Percentiles rank a stretch among this genome's conserved stretches.
phyloP scores from a whole-genome alignment of 1,140 invertebrate species.

The Chironomus tepperi region DNA sequence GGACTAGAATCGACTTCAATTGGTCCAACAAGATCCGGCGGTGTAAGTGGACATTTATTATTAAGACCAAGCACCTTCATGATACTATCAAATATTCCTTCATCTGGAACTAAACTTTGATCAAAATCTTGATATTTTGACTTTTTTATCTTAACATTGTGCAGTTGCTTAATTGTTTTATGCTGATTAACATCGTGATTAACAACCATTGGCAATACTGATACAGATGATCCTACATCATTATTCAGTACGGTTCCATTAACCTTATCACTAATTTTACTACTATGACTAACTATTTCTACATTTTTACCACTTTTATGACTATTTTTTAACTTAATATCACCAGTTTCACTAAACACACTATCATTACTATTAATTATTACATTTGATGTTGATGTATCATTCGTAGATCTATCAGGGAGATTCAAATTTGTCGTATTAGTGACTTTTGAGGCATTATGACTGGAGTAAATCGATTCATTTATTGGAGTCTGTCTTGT shows the following conservation, averaged over 20 bases:
- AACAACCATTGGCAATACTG: background rate
- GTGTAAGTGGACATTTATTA: background rate
- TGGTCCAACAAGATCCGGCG: slow-evolving; percentile 36
- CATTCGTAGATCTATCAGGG: background rate
- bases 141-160: background rate
- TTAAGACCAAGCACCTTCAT: slow-evolving; percentile 11
- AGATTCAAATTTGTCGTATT: background rate
- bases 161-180: background rate
- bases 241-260: background rate
- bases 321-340: slow-evolving; percentile 18
- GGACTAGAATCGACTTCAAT: slow-evolving; percentile 40
- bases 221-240: background rate
- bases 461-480: background rate
- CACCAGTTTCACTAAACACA: slow-evolving; percentile 18
- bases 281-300: slow-evolving; percentile 16
- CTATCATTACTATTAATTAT: background rate
- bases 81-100: background rate
- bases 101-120: background rate
- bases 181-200: background rate
- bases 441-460: background rate
- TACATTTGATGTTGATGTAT: background rate
- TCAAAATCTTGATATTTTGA: slow-evolving; percentile 22
- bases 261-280: background rate
- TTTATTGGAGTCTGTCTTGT: background rate
- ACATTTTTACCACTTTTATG: slow-evolving; percentile 5